Evolutionary conservation across 2,797 vertebrate species (phyloP).

Genomic region (Lutjanus campechanus): DNA sequence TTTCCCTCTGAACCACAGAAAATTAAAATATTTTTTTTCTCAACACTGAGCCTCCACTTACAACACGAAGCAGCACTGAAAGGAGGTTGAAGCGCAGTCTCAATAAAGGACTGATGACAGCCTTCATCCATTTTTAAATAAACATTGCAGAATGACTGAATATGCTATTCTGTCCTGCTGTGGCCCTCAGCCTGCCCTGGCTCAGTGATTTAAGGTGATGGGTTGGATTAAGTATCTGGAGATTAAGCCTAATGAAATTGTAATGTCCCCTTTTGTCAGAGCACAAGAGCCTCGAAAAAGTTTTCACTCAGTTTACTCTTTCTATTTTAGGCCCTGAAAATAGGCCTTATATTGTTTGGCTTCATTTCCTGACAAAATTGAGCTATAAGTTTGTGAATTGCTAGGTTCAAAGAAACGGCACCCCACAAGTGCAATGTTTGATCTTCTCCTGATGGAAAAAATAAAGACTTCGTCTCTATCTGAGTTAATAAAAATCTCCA

Average conservation of each 20-base stretch:
- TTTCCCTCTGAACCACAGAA: conserved; percentile 13
- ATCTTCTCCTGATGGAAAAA: conserved; percentile 10
- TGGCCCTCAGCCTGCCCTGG: conserved; percentile 22
- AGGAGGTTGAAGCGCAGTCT: conserved; percentile 26
- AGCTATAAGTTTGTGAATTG: conserved; percentile 2
- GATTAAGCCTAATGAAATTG: conserved; percentile 64
- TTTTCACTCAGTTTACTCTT: conserved; percentile 35
- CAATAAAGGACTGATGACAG: conserved; percentile 42
- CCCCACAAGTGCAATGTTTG: conserved; percentile 5
- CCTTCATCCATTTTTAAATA: conserved; percentile 75
- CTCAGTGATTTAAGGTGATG: conserved; percentile 58
- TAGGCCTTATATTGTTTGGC: conserved; percentile 12
- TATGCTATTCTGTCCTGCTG: conserved; percentile 42
- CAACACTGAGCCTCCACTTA: background rate
- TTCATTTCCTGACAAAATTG: conserved; percentile 23
- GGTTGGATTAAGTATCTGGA: conserved; percentile 44
- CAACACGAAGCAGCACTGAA: conserved; percentile 1
- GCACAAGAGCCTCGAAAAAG: conserved; percentile 26
- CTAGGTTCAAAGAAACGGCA: conserved; percentile 3
- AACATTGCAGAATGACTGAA: conserved; percentile 60
- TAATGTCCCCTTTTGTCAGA: conserved; percentile 58
- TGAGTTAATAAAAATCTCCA: conserved; percentile 12
- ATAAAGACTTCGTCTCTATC: conserved; percentile 1
- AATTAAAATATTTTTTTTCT: background rate
- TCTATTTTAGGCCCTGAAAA: conserved; percentile 14